Conservation (phyloP, 2,113 vertebrate species). For the Chaetorhynchus papuensis region DNA sequence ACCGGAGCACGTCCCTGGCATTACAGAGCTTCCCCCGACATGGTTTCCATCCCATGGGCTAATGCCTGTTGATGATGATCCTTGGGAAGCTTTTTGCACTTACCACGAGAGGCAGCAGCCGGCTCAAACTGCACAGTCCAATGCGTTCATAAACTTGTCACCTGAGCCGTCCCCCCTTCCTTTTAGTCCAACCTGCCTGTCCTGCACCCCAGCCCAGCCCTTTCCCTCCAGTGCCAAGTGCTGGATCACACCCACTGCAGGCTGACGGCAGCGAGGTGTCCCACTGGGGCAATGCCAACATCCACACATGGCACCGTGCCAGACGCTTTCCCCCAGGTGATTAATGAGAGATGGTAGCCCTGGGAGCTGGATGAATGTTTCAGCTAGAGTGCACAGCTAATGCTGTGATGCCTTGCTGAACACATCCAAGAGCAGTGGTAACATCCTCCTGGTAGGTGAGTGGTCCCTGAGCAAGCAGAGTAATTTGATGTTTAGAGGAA, state of each 20-base stretch:
- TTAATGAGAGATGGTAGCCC: neutral
- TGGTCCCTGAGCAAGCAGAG: neutral
- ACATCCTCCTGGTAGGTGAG: neutral
- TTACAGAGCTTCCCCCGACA: neutral
- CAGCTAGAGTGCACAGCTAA: neutral
- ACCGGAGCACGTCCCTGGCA: rapidly evolving
- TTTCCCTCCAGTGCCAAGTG: neutral
- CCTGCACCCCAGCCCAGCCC: neutral
- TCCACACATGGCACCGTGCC: rapidly evolving
- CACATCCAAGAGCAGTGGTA: neutral
- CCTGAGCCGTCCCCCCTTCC: neutral
- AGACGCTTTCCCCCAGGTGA: neutral
- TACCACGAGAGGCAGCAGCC: neutral
- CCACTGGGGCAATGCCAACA: neutral
- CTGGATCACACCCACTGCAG: neutral
- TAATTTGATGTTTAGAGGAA: neutral
- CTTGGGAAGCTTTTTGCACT: constrained; percentile 3
- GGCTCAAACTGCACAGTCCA: neutral
- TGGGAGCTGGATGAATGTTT: neutral
- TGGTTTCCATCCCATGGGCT: neutral
- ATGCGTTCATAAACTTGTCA: neutral
- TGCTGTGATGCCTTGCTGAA: neutral
- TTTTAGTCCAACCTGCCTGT: neutral
- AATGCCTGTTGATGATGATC: neutral
- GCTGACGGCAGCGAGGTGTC: neutral